Conservation (phyloP, 2,797 vertebrate species). For the Neosilurus mollespiculum region DNA sequence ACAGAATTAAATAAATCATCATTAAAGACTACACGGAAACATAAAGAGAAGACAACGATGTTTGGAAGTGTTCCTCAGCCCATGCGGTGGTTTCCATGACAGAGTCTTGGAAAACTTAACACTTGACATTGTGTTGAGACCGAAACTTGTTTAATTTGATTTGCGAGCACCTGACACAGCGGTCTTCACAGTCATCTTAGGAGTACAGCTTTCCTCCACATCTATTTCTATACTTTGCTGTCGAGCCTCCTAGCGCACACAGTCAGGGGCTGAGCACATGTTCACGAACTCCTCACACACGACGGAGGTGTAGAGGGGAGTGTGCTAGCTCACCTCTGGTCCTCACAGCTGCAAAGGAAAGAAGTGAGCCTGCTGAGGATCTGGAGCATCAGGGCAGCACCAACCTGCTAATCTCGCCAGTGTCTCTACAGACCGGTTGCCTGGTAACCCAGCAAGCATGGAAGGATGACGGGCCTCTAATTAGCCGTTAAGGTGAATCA, state of each 20-base stretch:
- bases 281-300: slow-evolving; percentile 19
- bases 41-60: too few species aligned
- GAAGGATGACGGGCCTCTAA: slow-evolving; percentile 55
- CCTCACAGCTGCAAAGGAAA: slow-evolving; percentile 48
- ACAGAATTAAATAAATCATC: too few species aligned
- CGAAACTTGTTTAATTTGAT: too few species aligned
- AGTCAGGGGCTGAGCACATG: not conserved
- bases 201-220: not conserved
- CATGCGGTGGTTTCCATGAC: too few species aligned
- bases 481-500: slow-evolving; percentile 60
- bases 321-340: slow-evolving; percentile 35
- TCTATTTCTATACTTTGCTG: not conserved
- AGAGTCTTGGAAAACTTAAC: too few species aligned
- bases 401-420: slow-evolving; percentile 51
- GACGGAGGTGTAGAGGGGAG: slow-evolving; percentile 39
- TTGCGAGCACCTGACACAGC: not conserved
- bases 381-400: slow-evolving; percentile 31
- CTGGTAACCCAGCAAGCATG: slow-evolving; percentile 58
- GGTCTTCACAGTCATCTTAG: not conserved
- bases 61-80: too few species aligned
- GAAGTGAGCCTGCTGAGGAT: slow-evolving; percentile 43
- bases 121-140: too few species aligned
- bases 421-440: slow-evolving; percentile 55
- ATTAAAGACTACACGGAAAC: too few species aligned
- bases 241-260: not conserved